phyloP scores from a whole-genome alignment of 2,888 invertebrate genomes.

The Scrobipalpa costella region DNA sequence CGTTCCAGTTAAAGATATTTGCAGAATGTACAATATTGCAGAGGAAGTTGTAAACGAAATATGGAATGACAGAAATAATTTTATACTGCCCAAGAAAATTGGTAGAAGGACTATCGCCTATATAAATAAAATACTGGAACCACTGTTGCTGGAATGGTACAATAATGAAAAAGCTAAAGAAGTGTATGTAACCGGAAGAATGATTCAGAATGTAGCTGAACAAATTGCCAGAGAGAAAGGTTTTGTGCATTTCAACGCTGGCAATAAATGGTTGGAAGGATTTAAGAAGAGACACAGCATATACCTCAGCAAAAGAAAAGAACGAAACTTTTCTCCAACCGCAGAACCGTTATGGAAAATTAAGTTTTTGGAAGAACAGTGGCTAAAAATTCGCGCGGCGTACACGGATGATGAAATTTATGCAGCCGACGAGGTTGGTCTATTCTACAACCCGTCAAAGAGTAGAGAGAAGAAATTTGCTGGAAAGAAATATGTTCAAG shows the following conservation, averaged over 20 bases:
- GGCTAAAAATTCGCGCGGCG: constrained; percentile 48
- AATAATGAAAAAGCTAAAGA: constrained; percentile 40
- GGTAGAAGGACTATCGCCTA: constrained; percentile 41
- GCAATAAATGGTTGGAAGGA: constrained; percentile 55
- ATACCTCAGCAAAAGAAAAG: constrained; percentile 34
- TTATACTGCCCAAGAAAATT: constrained; percentile 42
- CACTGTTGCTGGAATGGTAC: constrained; percentile 48
- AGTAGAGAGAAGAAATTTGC: constrained; percentile 50
- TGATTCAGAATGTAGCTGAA: constrained; percentile 51
- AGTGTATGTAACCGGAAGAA: constrained; percentile 47
- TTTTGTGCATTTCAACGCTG: constrained; percentile 52
- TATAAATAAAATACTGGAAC: constrained; percentile 49
- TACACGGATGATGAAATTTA: constrained; percentile 52
- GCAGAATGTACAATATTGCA: constrained; percentile 31
- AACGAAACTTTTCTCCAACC: constrained; percentile 36
- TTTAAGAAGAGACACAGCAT: constrained; percentile 53
- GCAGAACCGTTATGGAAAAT: constrained; percentile 52
- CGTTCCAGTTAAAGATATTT: constrained; percentile 45
- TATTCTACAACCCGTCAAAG: constrained; percentile 53
- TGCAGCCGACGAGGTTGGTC: constrained; percentile 52
- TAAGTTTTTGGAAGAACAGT: constrained; percentile 53
- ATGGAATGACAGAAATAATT: constrained; percentile 53
- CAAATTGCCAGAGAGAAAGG: constrained; percentile 50
- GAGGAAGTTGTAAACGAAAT: constrained; percentile 50
- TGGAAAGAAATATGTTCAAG: constrained; percentile 53